A percentile compares a stretch with the other conserved stretches of the same genome.
Conservation (phyloP, 2,113 vertebrate genomes). For the Lipophrys pholis region DNA sequence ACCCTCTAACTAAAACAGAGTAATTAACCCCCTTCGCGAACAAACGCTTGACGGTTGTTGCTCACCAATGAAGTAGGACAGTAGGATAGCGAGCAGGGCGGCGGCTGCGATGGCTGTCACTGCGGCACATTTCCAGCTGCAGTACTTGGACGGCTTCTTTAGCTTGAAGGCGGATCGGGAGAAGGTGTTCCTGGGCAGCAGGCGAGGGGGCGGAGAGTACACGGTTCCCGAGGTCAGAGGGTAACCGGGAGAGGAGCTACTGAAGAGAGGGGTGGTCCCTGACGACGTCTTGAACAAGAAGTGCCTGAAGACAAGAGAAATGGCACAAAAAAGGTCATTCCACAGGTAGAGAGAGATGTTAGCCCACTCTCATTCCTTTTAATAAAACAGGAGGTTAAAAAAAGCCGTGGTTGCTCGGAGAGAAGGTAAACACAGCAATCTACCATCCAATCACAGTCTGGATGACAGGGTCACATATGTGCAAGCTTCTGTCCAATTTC, state of each 20-base stretch:
- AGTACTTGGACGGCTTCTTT: constrained; percentile 99
- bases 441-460: constrained; percentile 18
- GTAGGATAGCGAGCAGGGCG: constrained; percentile 92
- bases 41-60: background rate
- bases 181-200: constrained; percentile 97
- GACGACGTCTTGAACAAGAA: constrained; percentile 99
- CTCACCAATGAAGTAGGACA: constrained; percentile 99
- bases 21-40: constrained; percentile 20
- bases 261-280: constrained; percentile 97
- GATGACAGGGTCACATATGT: constrained; percentile 62
- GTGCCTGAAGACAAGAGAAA: constrained; percentile 82
- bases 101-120: constrained; percentile 95
- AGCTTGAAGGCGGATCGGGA: constrained; percentile 98
- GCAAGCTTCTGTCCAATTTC: constrained; percentile 54
- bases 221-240: constrained; percentile 97
- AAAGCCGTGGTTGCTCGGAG: background rate
- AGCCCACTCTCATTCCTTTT: background rate
- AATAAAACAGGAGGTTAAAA: background rate
- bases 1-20: constrained; percentile 14
- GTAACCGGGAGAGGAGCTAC: constrained; percentile 97
- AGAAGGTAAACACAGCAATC: constrained; percentile 34
- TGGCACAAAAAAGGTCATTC: constrained; percentile 3
- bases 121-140: constrained; percentile 99
- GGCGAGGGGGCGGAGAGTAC: constrained; percentile 96
- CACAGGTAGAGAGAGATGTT: background rate